These are phyloP conservation scores for Meiosimyza platycephala DNA, from an alignment of 2,888 invertebrate genomes.

Conservation along the genomic window DNA sequence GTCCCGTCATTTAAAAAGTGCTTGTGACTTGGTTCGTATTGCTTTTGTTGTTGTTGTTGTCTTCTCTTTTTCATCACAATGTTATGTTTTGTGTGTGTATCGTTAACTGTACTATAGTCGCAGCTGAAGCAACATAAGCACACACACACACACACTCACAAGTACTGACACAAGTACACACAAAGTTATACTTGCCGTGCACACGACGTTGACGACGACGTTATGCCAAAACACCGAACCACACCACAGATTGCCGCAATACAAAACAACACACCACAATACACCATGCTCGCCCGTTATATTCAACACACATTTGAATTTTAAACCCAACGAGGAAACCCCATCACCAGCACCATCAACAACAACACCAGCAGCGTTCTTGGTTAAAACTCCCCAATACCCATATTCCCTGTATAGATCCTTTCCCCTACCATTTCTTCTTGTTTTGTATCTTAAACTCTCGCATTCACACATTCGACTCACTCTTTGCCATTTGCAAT, in stretches of 20 bases:
- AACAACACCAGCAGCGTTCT: too few species aligned
- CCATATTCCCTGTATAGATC: neutral
- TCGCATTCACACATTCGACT: conserved; percentile 6
- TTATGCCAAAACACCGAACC: conserved; percentile 20
- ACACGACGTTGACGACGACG: conserved; percentile 8
- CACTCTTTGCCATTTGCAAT: neutral
- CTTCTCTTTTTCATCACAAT: conserved; percentile 26
- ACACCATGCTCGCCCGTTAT: conserved; percentile 17
- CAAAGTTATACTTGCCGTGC: conserved; percentile 31
- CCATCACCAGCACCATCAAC: neutral
- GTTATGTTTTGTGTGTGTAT: conserved; percentile 28
- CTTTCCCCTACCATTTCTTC: neutral
- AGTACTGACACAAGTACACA: conserved; percentile 33
- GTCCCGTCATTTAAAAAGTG: conserved; percentile 4
- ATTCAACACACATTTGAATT: conserved; percentile 29
- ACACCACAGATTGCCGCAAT: neutral
- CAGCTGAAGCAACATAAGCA: conserved; percentile 28
- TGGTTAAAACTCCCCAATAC: too few species aligned
- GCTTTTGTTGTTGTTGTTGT: conserved; percentile 18
- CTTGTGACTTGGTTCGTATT: conserved; percentile 7
- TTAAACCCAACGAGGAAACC: conserved; percentile 25
- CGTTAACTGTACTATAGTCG: conserved; percentile 34
- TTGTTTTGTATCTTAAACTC: conserved; percentile 10
- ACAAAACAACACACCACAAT: conserved; percentile 18
- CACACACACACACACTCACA: conserved; percentile 31